Evolutionary conservation across 2,888 invertebrate species (phyloP), one percentile per base, ranked within the genome.

Genomic region (Xylophagus ater): DNA sequence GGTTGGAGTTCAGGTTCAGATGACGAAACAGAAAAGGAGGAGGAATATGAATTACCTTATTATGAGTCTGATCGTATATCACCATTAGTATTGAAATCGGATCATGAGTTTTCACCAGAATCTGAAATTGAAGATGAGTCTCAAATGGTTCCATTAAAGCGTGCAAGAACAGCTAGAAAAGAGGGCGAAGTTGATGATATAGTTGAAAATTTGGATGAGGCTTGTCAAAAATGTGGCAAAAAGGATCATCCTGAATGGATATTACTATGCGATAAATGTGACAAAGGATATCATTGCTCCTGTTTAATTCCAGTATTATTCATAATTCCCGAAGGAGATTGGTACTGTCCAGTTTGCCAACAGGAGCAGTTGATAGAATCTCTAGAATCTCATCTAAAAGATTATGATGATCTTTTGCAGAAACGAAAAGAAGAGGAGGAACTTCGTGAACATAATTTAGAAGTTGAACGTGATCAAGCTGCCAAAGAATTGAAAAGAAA

Each of bases 321-420:
- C 67, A 76, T 88, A 20, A 86, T 98, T 53, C 98, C 97, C 0
- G 92, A 93, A 59, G 96, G 96, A 1, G 88, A 94, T 62, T 98
- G 97, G 98, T 90, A 78, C 66, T 98, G 98, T 64, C 97, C 97
- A 21, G 86, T 88, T 0, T 98, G 97, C 66, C 87, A 92, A 62
- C 97, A 97, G 66, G 88, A 86, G 54, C 74, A 83, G 65, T 47
- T 65, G 7, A 76, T 94, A 39, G 68, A 69, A 37, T 78, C 80
- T 14, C 65, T 97, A 34, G 79, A 83, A 55, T 72, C 73, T 15
- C 79, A 81, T 55, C 64, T 96, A 33, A 71, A 71, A 40, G 83
- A 83, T 37, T 81, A 78, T 49, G 89, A 94, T 55, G 76, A 78
- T 44, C 65, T 80, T 42, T 68, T 83, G 43, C 53, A 51, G 8